These are phyloP conservation scores for Copidosoma aretas DNA, from an alignment of 2,888 invertebrate species.

Conservation along the genomic window DNA sequence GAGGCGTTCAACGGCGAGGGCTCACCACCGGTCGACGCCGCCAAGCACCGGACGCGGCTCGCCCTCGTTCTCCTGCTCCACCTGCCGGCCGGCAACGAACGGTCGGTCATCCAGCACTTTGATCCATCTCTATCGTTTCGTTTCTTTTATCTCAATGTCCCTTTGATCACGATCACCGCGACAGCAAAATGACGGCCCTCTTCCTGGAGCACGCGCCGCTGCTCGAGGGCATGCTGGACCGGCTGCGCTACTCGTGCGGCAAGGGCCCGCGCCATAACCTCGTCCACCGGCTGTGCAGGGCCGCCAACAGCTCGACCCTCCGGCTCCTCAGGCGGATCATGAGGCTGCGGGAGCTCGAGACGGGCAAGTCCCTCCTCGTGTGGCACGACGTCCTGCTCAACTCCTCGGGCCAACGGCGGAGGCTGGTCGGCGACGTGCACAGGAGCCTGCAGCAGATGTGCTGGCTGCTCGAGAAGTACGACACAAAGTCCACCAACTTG, in stretches of 20 bases:
- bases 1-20: slow-evolving; percentile 54
- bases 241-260: slow-evolving; percentile 66
- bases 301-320: slow-evolving; percentile 46
- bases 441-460: slow-evolving; percentile 65
- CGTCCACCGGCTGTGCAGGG: slow-evolving; percentile 49
- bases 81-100: slow-evolving; percentile 66
- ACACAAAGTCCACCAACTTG: slow-evolving; percentile 90
- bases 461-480: slow-evolving; percentile 72
- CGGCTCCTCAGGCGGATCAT: slow-evolving; percentile 54
- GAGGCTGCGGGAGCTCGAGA: slow-evolving; percentile 43
- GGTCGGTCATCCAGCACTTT: slow-evolving; percentile 54
- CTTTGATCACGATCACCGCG: too few species aligned
- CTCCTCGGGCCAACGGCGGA: slow-evolving; percentile 43
- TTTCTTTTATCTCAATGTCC: neutral
- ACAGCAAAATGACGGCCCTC: slow-evolving; percentile 74
- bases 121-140: neutral
- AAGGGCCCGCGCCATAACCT: slow-evolving; percentile 43
- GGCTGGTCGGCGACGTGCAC: slow-evolving; percentile 45
- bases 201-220: slow-evolving; percentile 82
- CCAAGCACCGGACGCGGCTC: slow-evolving; percentile 66
- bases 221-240: slow-evolving; percentile 75
- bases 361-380: slow-evolving; percentile 43
- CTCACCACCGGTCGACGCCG: slow-evolving; percentile 46
- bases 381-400: slow-evolving; percentile 59
- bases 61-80: slow-evolving; percentile 74